Evolutionary conservation across 1,140 invertebrate species (phyloP), one percentile per base, ranked within the genome.

Genomic region (Lethocerus indicus): DNA sequence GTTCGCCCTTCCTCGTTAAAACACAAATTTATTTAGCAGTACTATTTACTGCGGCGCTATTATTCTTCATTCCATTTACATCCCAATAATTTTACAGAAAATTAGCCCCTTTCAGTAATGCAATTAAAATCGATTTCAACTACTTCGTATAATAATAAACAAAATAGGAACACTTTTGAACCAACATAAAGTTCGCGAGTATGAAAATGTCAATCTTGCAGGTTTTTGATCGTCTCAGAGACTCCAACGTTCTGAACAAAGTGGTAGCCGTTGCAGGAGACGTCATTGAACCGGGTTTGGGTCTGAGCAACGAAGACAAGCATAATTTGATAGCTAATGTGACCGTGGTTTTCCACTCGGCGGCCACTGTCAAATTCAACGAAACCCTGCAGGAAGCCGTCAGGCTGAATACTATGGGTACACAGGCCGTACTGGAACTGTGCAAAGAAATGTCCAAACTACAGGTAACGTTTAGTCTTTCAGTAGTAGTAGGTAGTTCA

Each of bases 311-410:
- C 4, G 69, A 51, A 28, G 58, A 64, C 52, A 53, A 53, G 24
- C 9, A 53, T 1, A 50, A 65, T 3, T 59, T 89, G 1, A 59
- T 64, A 0, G 63, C 73, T 12, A 73, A 79, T 50, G 76, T 87
- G 16, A 74, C 79, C 25, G 64, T 82, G 41, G 76, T 82, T 0
- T 80, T 82, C 61, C 79, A 81, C 59, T 76, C 74, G 4, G 79
- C 79, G 3, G 80, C 79, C 3, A 82, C 80, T 21, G 73, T 64
- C 40, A 65, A 67, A 13, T 64, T 64, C 51, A 63, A 63, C 40
- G 62, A 64, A 52, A 54, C 46, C 3, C 56, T 66, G 1, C 50
- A 57, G 20, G 54, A 57, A 2, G 62, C 64, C 23, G 60, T 63
- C 6, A 52, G 46, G 3, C 56, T 65, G 36, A 66, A 66, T 53